These are phyloP conservation scores for Cryptocephalus primarius DNA, from an alignment of 2,888 invertebrate genomes.

Conservation along the genomic window DNA sequence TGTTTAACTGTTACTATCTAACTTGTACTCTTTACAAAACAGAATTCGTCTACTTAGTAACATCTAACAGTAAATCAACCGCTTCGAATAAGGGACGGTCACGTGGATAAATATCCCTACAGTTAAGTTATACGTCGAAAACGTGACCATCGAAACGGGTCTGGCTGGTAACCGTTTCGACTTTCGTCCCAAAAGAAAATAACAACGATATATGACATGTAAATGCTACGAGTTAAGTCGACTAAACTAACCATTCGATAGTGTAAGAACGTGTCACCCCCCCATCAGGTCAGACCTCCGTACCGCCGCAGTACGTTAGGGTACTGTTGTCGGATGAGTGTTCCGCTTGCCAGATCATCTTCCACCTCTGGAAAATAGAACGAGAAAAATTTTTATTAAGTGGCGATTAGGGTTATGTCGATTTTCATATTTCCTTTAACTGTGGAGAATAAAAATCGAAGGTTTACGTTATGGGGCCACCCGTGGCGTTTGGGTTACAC, in stretches of 20 bases:
- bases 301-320: conserved; percentile 39
- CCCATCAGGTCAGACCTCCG: conserved; percentile 41
- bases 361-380: conserved; percentile 35
- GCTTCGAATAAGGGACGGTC: not conserved
- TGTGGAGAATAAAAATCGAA: too few relatives aligned
- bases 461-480: too few relatives aligned
- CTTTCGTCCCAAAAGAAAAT: conserved; percentile 1
- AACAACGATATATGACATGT: not conserved
- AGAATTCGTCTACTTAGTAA: conserved; percentile 2
- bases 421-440: too few relatives aligned
- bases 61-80: conserved; percentile 14
- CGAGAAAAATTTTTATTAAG: not conserved
- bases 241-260: conserved; percentile 35
- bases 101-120: not conserved
- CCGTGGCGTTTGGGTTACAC: too few relatives aligned
- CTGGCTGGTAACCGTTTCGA: not conserved
- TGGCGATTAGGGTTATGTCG: too few relatives aligned
- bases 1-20: conserved; percentile 4
- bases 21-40: conserved; percentile 1
- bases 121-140: not conserved
- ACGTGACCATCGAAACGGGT: not conserved
- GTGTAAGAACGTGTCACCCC: conserved; percentile 30
- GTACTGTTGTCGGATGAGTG: conserved; percentile 35
- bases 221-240: not conserved
- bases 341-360: conserved; percentile 41